phyloP scores from a whole-genome alignment of 2,113 vertebrate species.

The Nothocercus nigrocapillus region DNA sequence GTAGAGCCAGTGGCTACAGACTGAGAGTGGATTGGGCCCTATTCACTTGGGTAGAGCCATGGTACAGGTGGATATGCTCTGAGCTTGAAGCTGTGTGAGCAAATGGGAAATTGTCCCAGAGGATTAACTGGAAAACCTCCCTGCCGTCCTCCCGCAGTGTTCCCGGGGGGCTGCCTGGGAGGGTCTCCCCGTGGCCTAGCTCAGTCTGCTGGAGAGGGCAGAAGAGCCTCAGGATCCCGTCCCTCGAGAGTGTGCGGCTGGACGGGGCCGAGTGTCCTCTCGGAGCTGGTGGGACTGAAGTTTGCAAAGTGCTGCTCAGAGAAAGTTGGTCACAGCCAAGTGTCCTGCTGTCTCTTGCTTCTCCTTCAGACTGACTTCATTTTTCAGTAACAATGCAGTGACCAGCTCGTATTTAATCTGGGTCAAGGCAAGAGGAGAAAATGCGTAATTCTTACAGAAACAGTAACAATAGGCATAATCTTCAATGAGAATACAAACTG shows the following conservation, averaged over 20 bases:
- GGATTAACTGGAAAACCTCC: no score
- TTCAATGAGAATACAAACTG: background rate
- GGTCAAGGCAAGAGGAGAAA: background rate
- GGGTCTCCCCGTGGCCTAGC: no score
- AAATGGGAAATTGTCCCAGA: no score
- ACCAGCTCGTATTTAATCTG: fast-evolving
- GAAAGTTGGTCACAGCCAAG: background rate
- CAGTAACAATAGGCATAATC: fast-evolving
- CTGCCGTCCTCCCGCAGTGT: no score
- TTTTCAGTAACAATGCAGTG: background rate
- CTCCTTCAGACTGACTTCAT: fast-evolving
- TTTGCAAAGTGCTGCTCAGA: background rate
- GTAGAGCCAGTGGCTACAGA: no score
- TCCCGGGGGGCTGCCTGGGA: no score
- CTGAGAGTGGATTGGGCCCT: no score
- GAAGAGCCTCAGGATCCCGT: fast-evolving
- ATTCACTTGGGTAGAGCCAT: no score
- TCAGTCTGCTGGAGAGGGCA: background rate
- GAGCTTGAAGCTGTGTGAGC: no score
- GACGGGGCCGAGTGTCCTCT: background rate
- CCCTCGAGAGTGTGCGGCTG: background rate
- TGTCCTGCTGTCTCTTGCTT: background rate
- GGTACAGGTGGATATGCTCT: no score
- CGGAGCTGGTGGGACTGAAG: background rate
- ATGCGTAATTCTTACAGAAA: background rate